These are phyloP conservation scores for Polydrusus pterygomalis DNA, from an alignment of 2,888 invertebrate species.

Conservation along the genomic window DNA sequence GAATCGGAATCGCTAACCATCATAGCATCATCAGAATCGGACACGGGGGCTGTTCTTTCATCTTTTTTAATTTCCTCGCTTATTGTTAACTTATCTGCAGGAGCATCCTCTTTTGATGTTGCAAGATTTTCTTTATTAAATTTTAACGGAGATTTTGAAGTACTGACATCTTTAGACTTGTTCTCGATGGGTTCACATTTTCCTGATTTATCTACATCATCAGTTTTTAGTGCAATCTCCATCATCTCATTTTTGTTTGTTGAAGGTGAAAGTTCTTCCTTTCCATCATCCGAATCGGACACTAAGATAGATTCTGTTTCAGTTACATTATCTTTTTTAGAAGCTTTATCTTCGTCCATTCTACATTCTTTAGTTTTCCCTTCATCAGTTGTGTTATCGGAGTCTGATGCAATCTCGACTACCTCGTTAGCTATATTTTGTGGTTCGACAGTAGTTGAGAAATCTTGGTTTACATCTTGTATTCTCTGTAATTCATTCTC, in stretches of 20 bases:
- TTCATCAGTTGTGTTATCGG: not conserved
- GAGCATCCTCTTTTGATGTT: too few relatives aligned
- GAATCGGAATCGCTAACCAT: constrained; percentile 8
- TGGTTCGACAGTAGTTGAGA: not conserved
- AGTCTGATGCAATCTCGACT: too few relatives aligned
- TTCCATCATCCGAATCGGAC: constrained; percentile 12
- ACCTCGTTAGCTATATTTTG: not conserved
- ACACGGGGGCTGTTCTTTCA: not conserved
- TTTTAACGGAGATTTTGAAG: too few relatives aligned
- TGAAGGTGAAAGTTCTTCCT: constrained; percentile 54
- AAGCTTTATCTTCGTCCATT: not conserved
- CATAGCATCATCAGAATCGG: constrained; percentile 1
- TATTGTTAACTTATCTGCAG: not conserved
- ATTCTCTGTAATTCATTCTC: constrained; percentile 20
- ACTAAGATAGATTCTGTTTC: too few relatives aligned
- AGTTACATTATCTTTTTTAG: too few relatives aligned
- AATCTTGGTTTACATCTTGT: constrained; percentile 13
- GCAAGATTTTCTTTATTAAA: too few relatives aligned
- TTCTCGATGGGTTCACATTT: too few relatives aligned
- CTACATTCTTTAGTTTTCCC: not conserved
- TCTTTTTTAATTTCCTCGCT: not conserved
- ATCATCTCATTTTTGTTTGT: too few relatives aligned
- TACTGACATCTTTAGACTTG: too few relatives aligned
- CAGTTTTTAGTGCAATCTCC: too few relatives aligned
- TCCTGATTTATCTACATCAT: too few relatives aligned